These are phyloP conservation scores for Polypterus bichir DNA, from an alignment of 2,113 vertebrate genomes.

Conservation along the genomic window DNA sequence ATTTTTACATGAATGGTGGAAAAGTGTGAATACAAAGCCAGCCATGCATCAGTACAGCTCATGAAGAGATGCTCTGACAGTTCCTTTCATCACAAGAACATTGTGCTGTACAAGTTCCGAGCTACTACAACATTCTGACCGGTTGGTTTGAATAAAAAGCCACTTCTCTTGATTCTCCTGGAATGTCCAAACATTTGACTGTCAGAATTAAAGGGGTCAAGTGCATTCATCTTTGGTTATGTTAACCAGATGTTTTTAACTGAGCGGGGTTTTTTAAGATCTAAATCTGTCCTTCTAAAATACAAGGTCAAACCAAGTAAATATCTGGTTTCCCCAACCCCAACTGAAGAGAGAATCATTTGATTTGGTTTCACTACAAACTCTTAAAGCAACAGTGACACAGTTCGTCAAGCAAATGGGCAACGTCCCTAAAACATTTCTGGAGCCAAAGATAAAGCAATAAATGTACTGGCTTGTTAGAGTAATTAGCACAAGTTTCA, in stretches of 20 bases:
- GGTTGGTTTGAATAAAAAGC: slow-evolving; percentile 45
- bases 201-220: slow-evolving; percentile 51
- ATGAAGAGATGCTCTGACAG: no score
- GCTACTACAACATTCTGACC: slow-evolving; percentile 44
- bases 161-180: slow-evolving; percentile 47
- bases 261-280: slow-evolving; percentile 35
- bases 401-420: neutral
- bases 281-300: slow-evolving; percentile 34
- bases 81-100: neutral
- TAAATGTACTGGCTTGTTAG: no score
- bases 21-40: no score
- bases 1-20: no score
- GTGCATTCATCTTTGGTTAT: slow-evolving; percentile 55
- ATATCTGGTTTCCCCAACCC: slow-evolving; percentile 44
- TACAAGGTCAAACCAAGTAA: slow-evolving; percentile 42
- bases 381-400: neutral
- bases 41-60: no score
- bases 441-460: no score
- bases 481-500: no score
- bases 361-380: slow-evolving; percentile 18
- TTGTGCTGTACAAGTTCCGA: slow-evolving; percentile 11
- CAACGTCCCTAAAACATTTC: no score
- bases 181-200: slow-evolving; percentile 51
- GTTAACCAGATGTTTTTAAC: slow-evolving; percentile 52
- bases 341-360: slow-evolving; percentile 50